A percentile compares a stretch with the other conserved stretches of the same genome.
phyloP scores from a whole-genome alignment of 2,113 vertebrate species.

The Rhabdomys dilectus region DNA sequence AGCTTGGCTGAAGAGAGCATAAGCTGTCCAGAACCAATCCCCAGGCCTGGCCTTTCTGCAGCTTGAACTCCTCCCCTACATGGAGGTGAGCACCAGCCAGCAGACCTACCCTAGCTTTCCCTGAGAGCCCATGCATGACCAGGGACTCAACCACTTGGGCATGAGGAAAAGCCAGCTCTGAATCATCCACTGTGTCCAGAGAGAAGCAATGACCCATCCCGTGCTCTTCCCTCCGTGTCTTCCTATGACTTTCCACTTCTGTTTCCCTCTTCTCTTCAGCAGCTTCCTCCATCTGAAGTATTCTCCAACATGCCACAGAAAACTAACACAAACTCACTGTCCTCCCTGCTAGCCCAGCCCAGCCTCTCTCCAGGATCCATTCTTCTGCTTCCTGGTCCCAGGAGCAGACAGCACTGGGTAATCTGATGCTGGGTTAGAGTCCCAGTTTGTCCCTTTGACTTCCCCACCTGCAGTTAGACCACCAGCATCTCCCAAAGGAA shows the following conservation, averaged over 20 bases:
- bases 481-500: not conserved
- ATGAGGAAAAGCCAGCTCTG: conserved; percentile 32
- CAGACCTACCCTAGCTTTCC: not conserved
- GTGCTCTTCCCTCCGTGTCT: conserved; percentile 48
- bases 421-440: not conserved
- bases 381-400: not conserved
- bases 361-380: not conserved
- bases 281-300: not conserved
- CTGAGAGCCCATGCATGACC: not conserved
- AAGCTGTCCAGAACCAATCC: conserved; percentile 57
- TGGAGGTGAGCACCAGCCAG: not conserved
- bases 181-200: conserved; percentile 30
- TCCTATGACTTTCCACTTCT: not conserved
- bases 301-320: not conserved
- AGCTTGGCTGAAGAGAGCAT: conserved; percentile 35
- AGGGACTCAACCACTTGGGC: not conserved
- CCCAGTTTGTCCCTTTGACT: not conserved
- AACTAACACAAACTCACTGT: not conserved
- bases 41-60: not conserved
- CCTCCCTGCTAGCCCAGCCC: not conserved
- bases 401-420: not conserved
- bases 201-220: conserved; percentile 42
- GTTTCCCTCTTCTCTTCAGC: conserved; percentile 2
- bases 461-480: not conserved
- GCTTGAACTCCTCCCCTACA: not conserved